Conservation (phyloP, 92 coral and sea anemone genomes). For the Desmophyllum pertusum region DNA sequence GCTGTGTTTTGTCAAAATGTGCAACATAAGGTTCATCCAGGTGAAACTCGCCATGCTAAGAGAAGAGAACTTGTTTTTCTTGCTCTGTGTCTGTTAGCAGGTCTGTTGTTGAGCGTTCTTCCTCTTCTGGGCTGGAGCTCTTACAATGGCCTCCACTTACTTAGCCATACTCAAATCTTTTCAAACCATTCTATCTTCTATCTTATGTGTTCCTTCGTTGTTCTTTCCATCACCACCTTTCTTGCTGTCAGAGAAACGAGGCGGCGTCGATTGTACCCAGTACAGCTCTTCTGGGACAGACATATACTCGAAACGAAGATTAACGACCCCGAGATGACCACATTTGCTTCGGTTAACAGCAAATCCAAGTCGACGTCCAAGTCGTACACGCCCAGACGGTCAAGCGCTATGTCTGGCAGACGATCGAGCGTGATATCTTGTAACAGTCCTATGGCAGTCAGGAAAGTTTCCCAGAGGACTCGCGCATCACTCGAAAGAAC, state of each 20-base stretch:
- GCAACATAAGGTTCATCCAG: background rate
- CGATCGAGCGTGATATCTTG: background rate
- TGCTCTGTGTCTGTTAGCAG: constrained; percentile 6
- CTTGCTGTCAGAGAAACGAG: constrained; percentile 15
- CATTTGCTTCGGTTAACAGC: constrained; percentile 12
- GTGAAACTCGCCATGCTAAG: background rate
- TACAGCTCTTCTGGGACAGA: constrained; percentile 49
- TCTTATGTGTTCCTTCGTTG: constrained; percentile 12
- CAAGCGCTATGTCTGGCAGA: background rate
- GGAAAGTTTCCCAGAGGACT: constrained; percentile 2
- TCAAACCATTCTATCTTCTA: constrained; percentile 29
- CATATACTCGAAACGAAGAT: constrained; percentile 39
- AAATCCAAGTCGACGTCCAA: background rate
- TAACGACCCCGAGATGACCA: constrained; percentile 61
- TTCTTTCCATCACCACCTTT: constrained; percentile 21
- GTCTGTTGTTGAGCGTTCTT: constrained; percentile 19
- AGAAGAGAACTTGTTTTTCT: constrained; percentile 11
- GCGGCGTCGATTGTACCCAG: constrained; percentile 32
- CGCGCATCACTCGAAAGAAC: background rate
- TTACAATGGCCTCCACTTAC: constrained; percentile 14
- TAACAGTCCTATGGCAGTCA: background rate
- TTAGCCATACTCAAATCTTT: background rate
- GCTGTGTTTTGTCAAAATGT: constrained; percentile 46
- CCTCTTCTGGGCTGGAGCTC: constrained; percentile 57
- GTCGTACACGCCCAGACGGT: background rate